phyloP scores from a whole-genome alignment of 2,797 vertebrate species.

The Anniella stebbinsi region DNA sequence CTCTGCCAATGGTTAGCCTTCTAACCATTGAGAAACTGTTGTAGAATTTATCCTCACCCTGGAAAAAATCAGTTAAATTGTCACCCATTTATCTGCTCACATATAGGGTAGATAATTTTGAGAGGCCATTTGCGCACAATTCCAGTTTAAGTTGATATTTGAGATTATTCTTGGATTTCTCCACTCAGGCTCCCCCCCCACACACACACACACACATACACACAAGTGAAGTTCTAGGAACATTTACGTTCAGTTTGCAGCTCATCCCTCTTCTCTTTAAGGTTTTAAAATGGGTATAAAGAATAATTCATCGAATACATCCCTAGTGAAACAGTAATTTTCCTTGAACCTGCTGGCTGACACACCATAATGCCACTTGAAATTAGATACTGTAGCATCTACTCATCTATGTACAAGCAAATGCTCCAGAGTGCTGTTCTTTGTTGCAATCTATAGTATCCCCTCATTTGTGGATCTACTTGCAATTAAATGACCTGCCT shows the following conservation, averaged over 20 bases:
- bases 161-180: neutral
- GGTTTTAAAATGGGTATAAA: neutral
- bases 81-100: too few species aligned
- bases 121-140: too few species aligned
- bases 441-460: too few species aligned
- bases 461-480: neutral
- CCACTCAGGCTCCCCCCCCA: neutral
- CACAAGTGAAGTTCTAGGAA: neutral
- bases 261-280: too few species aligned
- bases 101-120: too few species aligned
- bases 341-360: neutral
- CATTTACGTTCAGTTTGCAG: neutral
- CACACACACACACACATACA: too few species aligned
- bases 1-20: too few species aligned
- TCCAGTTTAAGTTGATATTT: neutral
- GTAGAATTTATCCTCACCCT: too few species aligned
- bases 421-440: neutral
- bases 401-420: neutral
- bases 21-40: too few species aligned
- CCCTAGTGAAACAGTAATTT: neutral
- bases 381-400: neutral
- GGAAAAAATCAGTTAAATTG: too few species aligned
- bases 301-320: neutral
- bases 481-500: neutral
- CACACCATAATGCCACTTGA: neutral